A percentile compares a stretch with the other conserved stretches of the same genome.
phyloP scores from a whole-genome alignment of 2,797 vertebrate species.

The Neomorphus geoffroyi region DNA sequence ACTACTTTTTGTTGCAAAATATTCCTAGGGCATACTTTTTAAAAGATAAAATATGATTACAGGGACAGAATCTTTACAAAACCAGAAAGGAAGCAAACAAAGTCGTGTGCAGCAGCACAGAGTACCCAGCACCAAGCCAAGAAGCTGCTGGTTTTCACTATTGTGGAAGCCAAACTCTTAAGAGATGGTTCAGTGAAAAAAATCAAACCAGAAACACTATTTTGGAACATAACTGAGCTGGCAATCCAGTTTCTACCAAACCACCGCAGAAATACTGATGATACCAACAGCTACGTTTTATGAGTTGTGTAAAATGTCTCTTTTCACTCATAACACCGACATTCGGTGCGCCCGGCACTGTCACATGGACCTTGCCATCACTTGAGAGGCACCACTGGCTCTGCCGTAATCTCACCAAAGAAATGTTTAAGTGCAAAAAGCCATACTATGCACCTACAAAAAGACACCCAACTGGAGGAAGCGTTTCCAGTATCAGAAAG shows the following conservation, averaged over 20 bases:
- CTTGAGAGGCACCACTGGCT: background rate
- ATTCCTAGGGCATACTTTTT: background rate
- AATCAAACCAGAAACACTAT: background rate
- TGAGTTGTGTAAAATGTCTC: background rate
- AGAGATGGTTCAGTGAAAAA: background rate
- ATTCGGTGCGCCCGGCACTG: background rate
- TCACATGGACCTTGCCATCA: background rate
- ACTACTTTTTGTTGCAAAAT: background rate
- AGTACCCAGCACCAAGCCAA: background rate
- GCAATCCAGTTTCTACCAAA: background rate
- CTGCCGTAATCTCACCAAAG: background rate
- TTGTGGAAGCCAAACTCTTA: background rate
- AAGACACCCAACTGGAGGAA: background rate
- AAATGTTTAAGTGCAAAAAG: background rate
- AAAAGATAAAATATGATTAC: background rate
- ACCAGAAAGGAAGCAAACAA: background rate
- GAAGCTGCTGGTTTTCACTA: background rate
- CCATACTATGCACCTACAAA: background rate
- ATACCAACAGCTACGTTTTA: background rate
- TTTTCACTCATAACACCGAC: background rate
- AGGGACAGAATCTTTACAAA: background rate
- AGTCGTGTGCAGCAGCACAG: accelerated
- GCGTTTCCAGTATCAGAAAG: background rate
- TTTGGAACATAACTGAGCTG: background rate
- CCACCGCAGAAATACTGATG: background rate